A percentile compares a stretch with the other conserved stretches of the same genome.
These are phyloP conservation scores for Silurus meridionalis DNA, from an alignment of 2,113 vertebrate genomes.

Conservation along the genomic window DNA sequence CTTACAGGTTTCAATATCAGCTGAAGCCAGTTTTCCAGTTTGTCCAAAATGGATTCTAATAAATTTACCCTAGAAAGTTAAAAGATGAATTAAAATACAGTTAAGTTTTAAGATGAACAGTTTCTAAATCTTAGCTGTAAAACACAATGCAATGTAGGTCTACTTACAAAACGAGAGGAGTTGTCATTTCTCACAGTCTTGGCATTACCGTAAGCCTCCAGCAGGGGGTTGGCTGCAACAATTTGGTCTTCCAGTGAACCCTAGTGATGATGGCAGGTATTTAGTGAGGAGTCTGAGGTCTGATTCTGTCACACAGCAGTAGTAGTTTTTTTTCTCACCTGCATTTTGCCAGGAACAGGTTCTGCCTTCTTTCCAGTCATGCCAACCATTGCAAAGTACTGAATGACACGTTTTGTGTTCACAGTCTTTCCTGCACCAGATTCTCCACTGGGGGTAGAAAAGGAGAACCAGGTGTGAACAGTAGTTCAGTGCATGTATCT, in stretches of 20 bases:
- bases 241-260: constrained; percentile 73
- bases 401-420: constrained; percentile 94
- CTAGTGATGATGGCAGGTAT: constrained; percentile 60
- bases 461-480: not conserved
- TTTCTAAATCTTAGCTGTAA: not conserved
- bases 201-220: constrained; percentile 85
- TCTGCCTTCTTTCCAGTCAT: constrained; percentile 69
- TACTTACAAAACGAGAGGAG: constrained; percentile 84
- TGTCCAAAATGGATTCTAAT: constrained; percentile 89
- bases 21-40: constrained; percentile 90
- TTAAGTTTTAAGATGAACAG: too few species aligned
- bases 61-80: constrained; percentile 79
- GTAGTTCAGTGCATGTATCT: not conserved
- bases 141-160: constrained; percentile 66
- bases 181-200: constrained; percentile 89
- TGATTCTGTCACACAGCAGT: not conserved
- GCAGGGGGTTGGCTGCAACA: constrained; percentile 73
- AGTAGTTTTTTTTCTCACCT: constrained; percentile 64
- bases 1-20: constrained; percentile 95
- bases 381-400: constrained; percentile 94
- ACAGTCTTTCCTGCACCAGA: constrained; percentile 94
- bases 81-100: not conserved
- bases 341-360: constrained; percentile 71
- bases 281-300: not conserved
- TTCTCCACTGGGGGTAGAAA: constrained; percentile 79